Base-by-base conservation (phyloP, 2,888 invertebrate genomes). In the Drosophila anomelani region DNA sequence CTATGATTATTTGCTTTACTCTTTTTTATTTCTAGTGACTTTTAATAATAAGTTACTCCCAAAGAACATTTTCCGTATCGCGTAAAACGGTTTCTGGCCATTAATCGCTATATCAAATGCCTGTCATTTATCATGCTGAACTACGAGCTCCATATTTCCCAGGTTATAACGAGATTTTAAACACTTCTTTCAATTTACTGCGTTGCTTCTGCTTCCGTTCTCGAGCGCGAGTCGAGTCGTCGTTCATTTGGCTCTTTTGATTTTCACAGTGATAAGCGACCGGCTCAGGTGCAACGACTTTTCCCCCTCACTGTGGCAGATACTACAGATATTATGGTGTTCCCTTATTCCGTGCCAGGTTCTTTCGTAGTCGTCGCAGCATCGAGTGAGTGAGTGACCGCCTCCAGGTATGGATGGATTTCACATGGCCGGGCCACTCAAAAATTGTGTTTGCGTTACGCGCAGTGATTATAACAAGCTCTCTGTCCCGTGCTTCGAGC, bases 391-490 rank as follows among this genome's bases (percentile, higher is more conserved):
- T 36, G 51, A 53, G 51, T 49, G 49, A 39, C 67, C 44, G 75
- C 75, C 74, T 72, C 56, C 49, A 53, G 75, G 74, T 66, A 68
- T 68, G 47, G 72, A 75, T 75, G 76, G 76, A 70, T 82, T 79
- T 83, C 85, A 80, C 85, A 82, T 82, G 73, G 66, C 74, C 75
- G 75, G 73, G 70, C 85, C 86, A 85, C 83, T 84, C 83, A 84
- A 85, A 85, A 83, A 81, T 83, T 85, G 76, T 84, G 84, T 84
- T 84, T 84, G 71, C 84, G 83, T 85, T 84, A 84, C 86, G 84
- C 83, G 84, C 84, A 60, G 84, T 85, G 83, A 84, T 85, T 84
- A 84, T 85, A 84, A 85, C 83, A 75, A 85, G 84, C 64, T 61
- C 36, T n/a, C 71, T 64, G 43, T 41, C 49, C 61, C 60, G 34